Evolutionary conservation across 1,140 invertebrate species (phyloP).

Genomic region (Anagrus nilaparvatae): DNA sequence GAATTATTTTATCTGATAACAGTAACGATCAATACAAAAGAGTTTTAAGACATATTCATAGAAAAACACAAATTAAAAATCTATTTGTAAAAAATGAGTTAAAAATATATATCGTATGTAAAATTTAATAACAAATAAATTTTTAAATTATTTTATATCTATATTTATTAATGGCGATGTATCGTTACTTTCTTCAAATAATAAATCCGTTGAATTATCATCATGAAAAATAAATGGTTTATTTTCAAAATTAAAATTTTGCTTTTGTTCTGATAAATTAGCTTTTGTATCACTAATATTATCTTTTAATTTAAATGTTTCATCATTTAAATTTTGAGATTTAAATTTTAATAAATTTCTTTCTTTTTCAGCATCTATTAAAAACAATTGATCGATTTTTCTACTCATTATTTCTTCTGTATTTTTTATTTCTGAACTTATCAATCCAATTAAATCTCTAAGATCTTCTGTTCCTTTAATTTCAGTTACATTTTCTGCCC

Average conservation of each 20-base stretch:
- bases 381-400: neutral
- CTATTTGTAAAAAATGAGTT: too few species aligned
- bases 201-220: constrained; percentile 3
- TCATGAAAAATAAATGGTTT: neutral
- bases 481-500: neutral
- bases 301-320: constrained; percentile 1
- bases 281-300: neutral
- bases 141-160: constrained; percentile 10
- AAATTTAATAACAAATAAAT: constrained; percentile 1
- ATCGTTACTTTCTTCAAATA: constrained; percentile 7
- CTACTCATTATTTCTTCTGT: constrained; percentile 3
- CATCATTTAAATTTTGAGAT: neutral
- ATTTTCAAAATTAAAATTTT: neutral
- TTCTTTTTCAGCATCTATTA: constrained; percentile 2
- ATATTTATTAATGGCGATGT: constrained; percentile 13
- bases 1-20: too few species aligned
- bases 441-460: constrained; percentile 16
- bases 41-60: too few species aligned
- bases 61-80: too few species aligned
- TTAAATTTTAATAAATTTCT: neutral
- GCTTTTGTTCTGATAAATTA: neutral
- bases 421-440: constrained; percentile 21
- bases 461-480: neutral
- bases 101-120: constrained; percentile 4
- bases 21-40: too few species aligned